Conservation (phyloP, 2,113 vertebrate species). For the Lepisosteus oculatus region DNA sequence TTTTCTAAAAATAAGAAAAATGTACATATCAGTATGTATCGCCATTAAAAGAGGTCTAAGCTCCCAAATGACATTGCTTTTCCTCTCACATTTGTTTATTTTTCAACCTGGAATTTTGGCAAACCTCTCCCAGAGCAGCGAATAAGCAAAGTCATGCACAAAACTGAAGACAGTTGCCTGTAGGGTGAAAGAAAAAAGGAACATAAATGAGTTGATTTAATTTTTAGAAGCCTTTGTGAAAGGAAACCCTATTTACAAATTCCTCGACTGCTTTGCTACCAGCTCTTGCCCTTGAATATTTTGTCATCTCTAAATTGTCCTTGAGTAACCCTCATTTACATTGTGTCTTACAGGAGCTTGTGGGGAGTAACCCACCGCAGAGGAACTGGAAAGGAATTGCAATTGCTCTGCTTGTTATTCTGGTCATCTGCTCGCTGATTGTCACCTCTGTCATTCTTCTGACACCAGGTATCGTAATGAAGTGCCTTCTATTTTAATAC, state of each 20-base stretch:
- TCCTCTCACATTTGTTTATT: no score
- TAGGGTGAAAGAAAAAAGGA: no score
- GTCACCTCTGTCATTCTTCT: slow-evolving; percentile 97
- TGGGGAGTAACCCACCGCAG: slow-evolving; percentile 96
- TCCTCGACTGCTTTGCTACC: neutral
- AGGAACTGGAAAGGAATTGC: slow-evolving; percentile 99
- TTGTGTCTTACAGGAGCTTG: slow-evolving; percentile 82
- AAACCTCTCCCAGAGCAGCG: no score
- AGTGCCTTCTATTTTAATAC: neutral
- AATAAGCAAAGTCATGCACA: no score
- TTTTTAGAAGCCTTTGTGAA: neutral
- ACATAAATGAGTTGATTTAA: no score
- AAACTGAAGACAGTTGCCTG: no score
- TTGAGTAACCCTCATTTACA: slow-evolving; percentile 35
- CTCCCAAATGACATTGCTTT: no score
- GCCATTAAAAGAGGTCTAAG: no score
- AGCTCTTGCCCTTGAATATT: neutral
- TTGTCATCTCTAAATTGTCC: slow-evolving; percentile 3
- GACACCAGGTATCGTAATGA: slow-evolving; percentile 83
- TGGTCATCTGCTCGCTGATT: slow-evolving; percentile 97
- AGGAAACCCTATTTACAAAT: neutral
- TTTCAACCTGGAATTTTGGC: no score
- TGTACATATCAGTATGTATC: no score
- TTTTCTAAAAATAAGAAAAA: no score
- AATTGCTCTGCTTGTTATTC: slow-evolving; percentile 95